These are phyloP conservation scores for Psittacula derbiana DNA, from an alignment of 2,797 vertebrate genomes.

Conservation along the genomic window DNA sequence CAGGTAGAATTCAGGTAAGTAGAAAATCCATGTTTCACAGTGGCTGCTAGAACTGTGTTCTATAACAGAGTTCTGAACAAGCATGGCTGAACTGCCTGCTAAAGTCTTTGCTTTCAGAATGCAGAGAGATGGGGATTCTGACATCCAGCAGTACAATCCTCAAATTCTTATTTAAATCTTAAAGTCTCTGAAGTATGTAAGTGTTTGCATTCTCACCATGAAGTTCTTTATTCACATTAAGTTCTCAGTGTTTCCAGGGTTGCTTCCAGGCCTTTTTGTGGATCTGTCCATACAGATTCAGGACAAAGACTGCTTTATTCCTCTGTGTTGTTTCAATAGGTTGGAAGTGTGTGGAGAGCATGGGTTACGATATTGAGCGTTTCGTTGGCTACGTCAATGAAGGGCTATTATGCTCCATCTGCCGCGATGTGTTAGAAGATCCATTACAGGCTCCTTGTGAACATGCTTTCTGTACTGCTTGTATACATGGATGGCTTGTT, in stretches of 20 bases:
- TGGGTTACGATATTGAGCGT: slow-evolving; percentile 90
- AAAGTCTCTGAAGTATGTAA: neutral
- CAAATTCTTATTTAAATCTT: neutral
- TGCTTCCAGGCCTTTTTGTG: neutral
- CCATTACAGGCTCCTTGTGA: slow-evolving; percentile 92
- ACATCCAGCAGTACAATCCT: neutral
- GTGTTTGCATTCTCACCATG: neutral
- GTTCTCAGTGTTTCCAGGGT: neutral
- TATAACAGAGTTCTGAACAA: neutral
- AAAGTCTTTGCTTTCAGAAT: neutral
- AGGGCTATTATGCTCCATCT: slow-evolving; percentile 89
- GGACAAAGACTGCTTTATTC: neutral
- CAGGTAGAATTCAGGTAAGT: neutral
- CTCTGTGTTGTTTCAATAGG: neutral
- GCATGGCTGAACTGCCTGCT: rapidly evolving
- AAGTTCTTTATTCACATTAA: neutral
- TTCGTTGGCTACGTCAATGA: slow-evolving; percentile 92
- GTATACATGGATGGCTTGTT: slow-evolving; percentile 88
- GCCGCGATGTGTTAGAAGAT: slow-evolving; percentile 86
- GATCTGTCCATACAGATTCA: neutral
- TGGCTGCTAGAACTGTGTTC: neutral
- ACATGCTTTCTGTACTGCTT: slow-evolving; percentile 87
- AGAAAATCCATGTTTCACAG: neutral
- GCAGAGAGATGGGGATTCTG: neutral
- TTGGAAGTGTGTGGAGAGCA: slow-evolving; percentile 61